Evolutionary conservation across 2,797 vertebrate genomes (phyloP), one percentile per base, ranked within the genome.

Genomic region (Phrynocephalus vlangalii): DNA sequence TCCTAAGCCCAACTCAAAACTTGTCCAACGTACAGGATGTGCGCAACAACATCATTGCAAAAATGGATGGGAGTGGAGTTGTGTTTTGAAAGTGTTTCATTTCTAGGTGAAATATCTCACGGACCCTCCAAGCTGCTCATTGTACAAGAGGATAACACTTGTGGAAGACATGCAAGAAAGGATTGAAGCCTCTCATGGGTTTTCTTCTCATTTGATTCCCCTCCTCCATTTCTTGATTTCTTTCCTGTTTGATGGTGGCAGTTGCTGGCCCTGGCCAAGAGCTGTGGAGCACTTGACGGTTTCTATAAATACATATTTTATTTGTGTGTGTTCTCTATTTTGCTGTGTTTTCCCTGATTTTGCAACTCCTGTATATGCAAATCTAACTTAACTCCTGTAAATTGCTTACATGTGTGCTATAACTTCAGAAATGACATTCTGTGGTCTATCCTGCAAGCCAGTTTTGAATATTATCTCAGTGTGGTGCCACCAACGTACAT

Each of bases 391-490:
- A 94, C 95, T 95, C 96, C 96, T 96, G 96, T 96, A 97, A 96
- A 97, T 96, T 96, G 96, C 96, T 97, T 97, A 94, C 88, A 95
- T 91, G 83, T 96, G 95, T 96, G 94, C 91, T 96, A 95, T 93
- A 95, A 94, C 95, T 95, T 96, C 91, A 92, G 91, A 95, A 88
- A 93, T 96, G 94, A 90, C 93, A 95, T 93, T 94, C 91, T 94
- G 92, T 93, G 91, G 94, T 89, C 90, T 88, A 85, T 94, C 94
- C 94, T 92, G 93, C 92, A 96, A 96, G 92, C 84, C 93, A 91
- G 82, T 95, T 96, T 96, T 95, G 94, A 94, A 92, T 95, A 96
- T 94, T 93, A 94, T 88, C 92, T 95, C 66, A 95, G 86, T 91
- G 94, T 95, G 72, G 67, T 93, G 87, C 88, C 93, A 95, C 87